A percentile compares a stretch with the other conserved stretches of the same genome.
Conservation (phyloP, 2,113 vertebrate genomes). For the Nerophis lumbriciformis region DNA sequence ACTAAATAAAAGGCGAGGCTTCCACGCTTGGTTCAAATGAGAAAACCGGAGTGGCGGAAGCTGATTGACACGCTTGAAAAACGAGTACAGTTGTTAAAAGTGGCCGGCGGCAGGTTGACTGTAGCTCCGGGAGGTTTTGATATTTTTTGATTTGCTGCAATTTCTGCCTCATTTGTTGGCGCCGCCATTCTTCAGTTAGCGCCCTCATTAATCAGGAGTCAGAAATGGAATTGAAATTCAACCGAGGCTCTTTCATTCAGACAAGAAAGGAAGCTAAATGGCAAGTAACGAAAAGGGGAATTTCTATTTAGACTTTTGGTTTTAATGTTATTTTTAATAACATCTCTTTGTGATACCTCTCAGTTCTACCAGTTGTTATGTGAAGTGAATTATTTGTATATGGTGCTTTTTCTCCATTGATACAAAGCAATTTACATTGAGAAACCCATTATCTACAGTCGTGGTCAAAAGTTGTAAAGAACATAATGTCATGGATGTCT, state of each 20-base stretch:
- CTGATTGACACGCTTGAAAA: conserved; percentile 69
- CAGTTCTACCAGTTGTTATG: too few relatives aligned
- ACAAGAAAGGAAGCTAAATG: neutral
- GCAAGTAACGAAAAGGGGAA: too few relatives aligned
- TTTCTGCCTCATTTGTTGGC: conserved; percentile 58
- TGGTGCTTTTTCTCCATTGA: too few relatives aligned
- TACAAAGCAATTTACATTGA: too few relatives aligned
- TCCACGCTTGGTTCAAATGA: neutral
- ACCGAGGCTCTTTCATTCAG: neutral
- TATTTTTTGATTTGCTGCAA: conserved; percentile 14
- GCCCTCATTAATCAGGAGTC: conserved; percentile 24
- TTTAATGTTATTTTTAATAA: too few relatives aligned
- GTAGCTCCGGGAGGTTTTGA: conserved; percentile 22
- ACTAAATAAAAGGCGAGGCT: neutral
- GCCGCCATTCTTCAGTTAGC: conserved; percentile 15
- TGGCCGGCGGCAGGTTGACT: conserved; percentile 23
- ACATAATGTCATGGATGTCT: too few relatives aligned
- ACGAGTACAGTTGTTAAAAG: conserved; percentile 55
- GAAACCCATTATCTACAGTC: too few relatives aligned
- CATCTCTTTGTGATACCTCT: too few relatives aligned
- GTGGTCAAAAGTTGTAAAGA: too few relatives aligned
- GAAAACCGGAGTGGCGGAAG: conserved; percentile 23
- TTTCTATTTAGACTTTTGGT: too few relatives aligned
- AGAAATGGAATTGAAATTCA: conserved; percentile 2
- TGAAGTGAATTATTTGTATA: too few relatives aligned